Percentiles rank a stretch among this genome's conserved stretches.
Evolutionary conservation across 2,888 invertebrate genomes (phyloP).

Genomic region (Cerceris rybyensis): DNA sequence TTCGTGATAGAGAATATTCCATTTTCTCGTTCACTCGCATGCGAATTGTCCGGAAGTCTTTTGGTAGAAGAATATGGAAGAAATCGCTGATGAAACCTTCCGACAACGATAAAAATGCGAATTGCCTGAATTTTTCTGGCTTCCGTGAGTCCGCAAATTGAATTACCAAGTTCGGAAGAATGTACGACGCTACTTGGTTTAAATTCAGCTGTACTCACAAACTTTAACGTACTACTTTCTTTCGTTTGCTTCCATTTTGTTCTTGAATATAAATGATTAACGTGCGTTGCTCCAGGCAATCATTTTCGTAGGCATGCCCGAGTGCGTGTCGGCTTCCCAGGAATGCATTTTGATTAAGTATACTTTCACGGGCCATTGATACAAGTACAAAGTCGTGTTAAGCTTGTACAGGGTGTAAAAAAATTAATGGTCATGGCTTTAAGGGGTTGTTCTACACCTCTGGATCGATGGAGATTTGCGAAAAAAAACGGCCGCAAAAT

Average conservation of each 20-base stretch:
- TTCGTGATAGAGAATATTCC: background rate
- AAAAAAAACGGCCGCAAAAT: too few relatives aligned
- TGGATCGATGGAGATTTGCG: too few relatives aligned
- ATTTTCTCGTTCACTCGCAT: background rate
- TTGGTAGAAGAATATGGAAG: constrained; percentile 14
- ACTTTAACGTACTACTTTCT: constrained; percentile 34
- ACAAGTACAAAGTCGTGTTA: too few relatives aligned
- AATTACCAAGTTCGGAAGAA: constrained; percentile 56
- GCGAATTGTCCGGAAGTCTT: background rate
- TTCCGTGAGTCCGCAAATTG: constrained; percentile 42
- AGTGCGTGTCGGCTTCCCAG: background rate
- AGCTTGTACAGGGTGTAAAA: too few relatives aligned
- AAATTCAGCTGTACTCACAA: constrained; percentile 48
- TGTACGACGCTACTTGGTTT: constrained; percentile 50
- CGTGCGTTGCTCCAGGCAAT: constrained; percentile 29
- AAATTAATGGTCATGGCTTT: too few relatives aligned
- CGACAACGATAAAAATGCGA: constrained; percentile 24
- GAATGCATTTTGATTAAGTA: background rate
- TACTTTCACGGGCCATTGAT: background rate
- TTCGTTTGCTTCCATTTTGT: constrained; percentile 24
- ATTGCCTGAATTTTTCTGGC: constrained; percentile 51
- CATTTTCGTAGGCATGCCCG: background rate
- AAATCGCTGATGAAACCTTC: constrained; percentile 36
- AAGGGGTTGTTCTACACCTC: too few relatives aligned
- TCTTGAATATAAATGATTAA: constrained; percentile 58